Conservation (phyloP, 1,140 invertebrate genomes). For the Euborellia annulipes region DNA sequence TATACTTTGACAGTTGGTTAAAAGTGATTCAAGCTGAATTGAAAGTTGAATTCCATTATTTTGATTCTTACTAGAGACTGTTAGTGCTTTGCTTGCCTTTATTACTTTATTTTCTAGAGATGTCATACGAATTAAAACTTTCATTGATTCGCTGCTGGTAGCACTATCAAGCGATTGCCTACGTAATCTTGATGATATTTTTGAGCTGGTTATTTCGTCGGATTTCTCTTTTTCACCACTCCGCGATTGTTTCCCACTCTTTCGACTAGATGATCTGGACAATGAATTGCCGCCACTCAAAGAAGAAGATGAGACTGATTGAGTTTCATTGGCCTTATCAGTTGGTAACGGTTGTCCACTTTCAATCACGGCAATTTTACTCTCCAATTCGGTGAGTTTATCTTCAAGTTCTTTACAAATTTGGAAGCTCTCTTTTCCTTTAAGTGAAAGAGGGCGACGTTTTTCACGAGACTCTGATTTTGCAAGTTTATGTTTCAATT, state of each 20-base stretch:
- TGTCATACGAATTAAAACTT: constrained; percentile 53
- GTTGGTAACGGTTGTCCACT: constrained; percentile 19
- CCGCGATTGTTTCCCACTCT: no score
- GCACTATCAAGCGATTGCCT: constrained; percentile 60
- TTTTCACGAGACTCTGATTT: constrained; percentile 63
- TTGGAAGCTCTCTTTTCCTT: constrained; percentile 59
- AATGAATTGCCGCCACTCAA: constrained; percentile 11
- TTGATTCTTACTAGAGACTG: no score
- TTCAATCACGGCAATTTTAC: constrained; percentile 51
- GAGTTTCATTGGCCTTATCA: constrained; percentile 18
- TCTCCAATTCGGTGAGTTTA: constrained; percentile 62
- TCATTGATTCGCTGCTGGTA: constrained; percentile 58
- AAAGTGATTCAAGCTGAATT: no score
- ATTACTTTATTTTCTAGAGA: constrained; percentile 55
- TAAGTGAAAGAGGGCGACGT: constrained; percentile 60
- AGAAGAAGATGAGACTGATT: constrained; percentile 21
- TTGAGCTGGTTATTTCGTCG: not conserved
- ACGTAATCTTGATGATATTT: constrained; percentile 23
- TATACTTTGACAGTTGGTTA: no score
- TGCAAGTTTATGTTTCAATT: constrained; percentile 58
- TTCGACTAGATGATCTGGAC: no score
- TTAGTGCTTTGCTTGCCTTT: constrained; percentile 24
- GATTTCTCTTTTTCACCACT: no score
- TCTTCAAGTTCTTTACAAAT: constrained; percentile 68
- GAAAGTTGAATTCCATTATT: no score